A percentile compares a stretch with the other conserved stretches of the same genome.
phyloP scores from a whole-genome alignment of 1,140 invertebrate genomes.

The Trachymyrmex septentrionalis region DNA sequence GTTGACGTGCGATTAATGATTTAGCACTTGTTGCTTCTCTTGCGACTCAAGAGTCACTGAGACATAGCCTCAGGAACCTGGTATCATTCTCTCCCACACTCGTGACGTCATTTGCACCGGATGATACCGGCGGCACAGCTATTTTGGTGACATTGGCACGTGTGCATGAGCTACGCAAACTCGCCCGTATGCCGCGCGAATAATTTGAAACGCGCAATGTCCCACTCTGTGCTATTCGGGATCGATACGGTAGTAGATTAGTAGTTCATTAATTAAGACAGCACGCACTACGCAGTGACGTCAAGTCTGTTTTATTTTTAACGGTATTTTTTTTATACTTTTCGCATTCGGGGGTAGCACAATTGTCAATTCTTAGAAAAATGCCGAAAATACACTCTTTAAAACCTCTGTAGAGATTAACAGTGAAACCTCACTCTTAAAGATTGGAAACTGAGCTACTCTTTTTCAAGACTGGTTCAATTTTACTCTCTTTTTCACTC shows the following conservation, averaged over 20 bases:
- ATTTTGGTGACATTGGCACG: slow-evolving; percentile 64
- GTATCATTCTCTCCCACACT: slow-evolving; percentile 19
- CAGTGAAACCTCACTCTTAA: too few species aligned
- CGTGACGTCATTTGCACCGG: slow-evolving; percentile 70
- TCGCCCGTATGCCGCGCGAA: slow-evolving; percentile 52
- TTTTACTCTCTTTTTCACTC: too few species aligned
- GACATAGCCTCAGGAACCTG: slow-evolving; percentile 39
- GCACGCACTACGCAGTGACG: background rate
- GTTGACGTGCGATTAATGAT: slow-evolving; percentile 54
- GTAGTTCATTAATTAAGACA: slow-evolving; percentile 16
- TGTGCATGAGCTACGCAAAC: slow-evolving; percentile 56
- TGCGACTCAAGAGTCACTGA: slow-evolving; percentile 69
- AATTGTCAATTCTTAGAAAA: background rate
- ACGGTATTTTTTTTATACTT: background rate
- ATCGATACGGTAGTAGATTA: slow-evolving; percentile 42
- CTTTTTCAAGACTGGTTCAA: too few species aligned
- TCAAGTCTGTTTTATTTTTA: background rate
- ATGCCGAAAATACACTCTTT: background rate
- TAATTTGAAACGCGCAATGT: slow-evolving; percentile 53
- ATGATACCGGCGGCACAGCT: slow-evolving; percentile 61
- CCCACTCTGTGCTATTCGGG: background rate
- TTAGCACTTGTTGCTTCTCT: slow-evolving; percentile 72
- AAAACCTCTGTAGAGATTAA: too few species aligned
- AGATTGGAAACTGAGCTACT: too few species aligned
- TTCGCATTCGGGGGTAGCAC: background rate